Evolutionary conservation across 2,888 invertebrate species (phyloP), one percentile per base, ranked within the genome.

Genomic region (Volucella bombylans): DNA sequence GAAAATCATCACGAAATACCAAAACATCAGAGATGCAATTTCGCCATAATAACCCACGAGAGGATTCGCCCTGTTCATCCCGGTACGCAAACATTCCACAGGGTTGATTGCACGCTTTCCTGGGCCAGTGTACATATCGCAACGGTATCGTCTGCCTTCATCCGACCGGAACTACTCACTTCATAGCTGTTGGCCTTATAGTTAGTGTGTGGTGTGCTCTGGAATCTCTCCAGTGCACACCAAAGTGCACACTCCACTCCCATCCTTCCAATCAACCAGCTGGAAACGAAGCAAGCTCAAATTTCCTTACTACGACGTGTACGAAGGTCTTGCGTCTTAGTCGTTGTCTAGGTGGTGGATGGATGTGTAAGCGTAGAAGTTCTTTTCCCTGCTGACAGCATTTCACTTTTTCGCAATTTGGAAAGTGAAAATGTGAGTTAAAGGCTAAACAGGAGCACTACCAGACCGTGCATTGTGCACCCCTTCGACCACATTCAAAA

Each of bases 401-500:
- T 85, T 81, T 80, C 81, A 85, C 85, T 83, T 81, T 85, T 80
- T 85, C 81, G 76, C 76, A 71, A 76, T 80, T 74, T 81, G 81
- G 72, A 85, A 85, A 85, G 85, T 85, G 85, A 85, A 85, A 85
- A 85, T 85, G 71, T 80, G 76, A 85, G 85, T 76, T 85, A 85
- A 80, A 85, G 76, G 80, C 76, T 71, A 76, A 85, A 31, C 31
- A 31, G 4, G 31, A 31, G 67, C 74, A 71, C 65, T 59, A 43
- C 38, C 39, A 77, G 61, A 77, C 76, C 76, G 61, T 79, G 83
- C 83, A 79, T 64, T 71, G 69, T 74, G 82, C 57, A 65, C 78
- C 82, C 64, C 69, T 12, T 38, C 11, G 10, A 52, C 39, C 71
- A 64, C 50, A 65, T 41, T n/a, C 64, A 65, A 8, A n/a, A 41